These are phyloP conservation scores for Macrotus californicus DNA, from an alignment of 2,113 vertebrate genomes.

Conservation along the genomic window DNA sequence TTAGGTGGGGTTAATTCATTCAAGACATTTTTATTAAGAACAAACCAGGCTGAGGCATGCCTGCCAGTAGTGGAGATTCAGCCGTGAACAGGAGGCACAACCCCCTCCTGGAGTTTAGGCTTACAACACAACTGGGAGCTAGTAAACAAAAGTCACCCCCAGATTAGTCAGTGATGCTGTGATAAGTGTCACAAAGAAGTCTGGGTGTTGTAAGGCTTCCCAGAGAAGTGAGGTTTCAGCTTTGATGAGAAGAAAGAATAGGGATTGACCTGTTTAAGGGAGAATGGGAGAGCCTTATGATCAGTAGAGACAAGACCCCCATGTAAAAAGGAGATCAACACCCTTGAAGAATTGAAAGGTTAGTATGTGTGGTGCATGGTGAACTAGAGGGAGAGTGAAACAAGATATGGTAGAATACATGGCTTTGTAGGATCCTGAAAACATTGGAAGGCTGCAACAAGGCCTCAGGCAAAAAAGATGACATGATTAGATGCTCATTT, in stretches of 20 bases:
- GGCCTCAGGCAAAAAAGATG: background rate
- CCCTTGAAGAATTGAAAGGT: background rate
- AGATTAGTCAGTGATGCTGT: background rate
- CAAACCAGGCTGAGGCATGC: background rate
- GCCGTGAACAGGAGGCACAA: background rate
- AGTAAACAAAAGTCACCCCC: background rate
- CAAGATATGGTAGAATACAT: background rate
- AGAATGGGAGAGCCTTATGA: background rate
- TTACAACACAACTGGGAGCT: background rate
- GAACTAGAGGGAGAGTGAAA: background rate
- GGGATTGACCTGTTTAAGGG: background rate
- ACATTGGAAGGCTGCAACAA: background rate
- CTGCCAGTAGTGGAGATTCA: background rate
- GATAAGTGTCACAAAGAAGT: background rate
- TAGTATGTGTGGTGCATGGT: background rate
- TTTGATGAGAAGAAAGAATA: background rate
- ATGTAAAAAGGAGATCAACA: background rate
- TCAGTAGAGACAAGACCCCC: background rate
- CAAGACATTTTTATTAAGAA: conserved; percentile 31
- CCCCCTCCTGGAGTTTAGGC: background rate
- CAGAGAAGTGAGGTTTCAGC: background rate
- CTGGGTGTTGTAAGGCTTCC: background rate
- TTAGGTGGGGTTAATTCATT: background rate
- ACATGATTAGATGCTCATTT: background rate
- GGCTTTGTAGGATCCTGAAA: background rate